Percentiles rank a stretch among this genome's conserved stretches.
phyloP scores from a whole-genome alignment of 2,113 vertebrate genomes.

The Rhipidura dahli region DNA sequence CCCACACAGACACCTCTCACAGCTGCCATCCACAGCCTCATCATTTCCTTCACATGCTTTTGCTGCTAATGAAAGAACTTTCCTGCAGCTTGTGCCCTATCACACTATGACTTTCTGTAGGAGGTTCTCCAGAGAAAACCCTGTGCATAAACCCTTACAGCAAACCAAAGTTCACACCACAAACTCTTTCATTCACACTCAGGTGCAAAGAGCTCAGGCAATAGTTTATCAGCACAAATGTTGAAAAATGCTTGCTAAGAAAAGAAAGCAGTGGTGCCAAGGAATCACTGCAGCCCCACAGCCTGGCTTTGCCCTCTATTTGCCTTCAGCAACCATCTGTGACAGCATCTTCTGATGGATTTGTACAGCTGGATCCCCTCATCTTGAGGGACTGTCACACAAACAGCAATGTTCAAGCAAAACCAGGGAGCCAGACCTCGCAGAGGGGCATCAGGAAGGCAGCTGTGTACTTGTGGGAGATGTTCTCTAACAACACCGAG shows the following conservation, averaged over 20 bases:
- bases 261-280: not conserved
- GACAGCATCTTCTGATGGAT: not conserved
- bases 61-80: not conserved
- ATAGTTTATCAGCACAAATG: not conserved
- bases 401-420: not conserved
- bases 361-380: not conserved
- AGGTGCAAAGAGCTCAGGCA: not conserved
- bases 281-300: not conserved
- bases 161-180: not conserved
- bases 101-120: not conserved
- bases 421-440: not conserved
- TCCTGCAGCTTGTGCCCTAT: not conserved
- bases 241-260: not conserved
- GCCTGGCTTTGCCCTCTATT: not conserved
- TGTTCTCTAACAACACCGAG: not conserved
- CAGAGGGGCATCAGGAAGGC: not conserved
- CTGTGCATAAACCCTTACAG: not conserved
- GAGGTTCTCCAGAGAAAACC: not conserved
- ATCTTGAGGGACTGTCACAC: not conserved
- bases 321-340: not conserved
- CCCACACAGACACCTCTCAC: not conserved
- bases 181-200: not conserved
- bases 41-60: not conserved
- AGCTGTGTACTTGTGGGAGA: not conserved
- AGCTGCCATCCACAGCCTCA: not conserved